Percentiles rank a stretch among this genome's conserved stretches.
Evolutionary conservation across 2,797 vertebrate species (phyloP).

Genomic region (Dromococcyx pavoninus): DNA sequence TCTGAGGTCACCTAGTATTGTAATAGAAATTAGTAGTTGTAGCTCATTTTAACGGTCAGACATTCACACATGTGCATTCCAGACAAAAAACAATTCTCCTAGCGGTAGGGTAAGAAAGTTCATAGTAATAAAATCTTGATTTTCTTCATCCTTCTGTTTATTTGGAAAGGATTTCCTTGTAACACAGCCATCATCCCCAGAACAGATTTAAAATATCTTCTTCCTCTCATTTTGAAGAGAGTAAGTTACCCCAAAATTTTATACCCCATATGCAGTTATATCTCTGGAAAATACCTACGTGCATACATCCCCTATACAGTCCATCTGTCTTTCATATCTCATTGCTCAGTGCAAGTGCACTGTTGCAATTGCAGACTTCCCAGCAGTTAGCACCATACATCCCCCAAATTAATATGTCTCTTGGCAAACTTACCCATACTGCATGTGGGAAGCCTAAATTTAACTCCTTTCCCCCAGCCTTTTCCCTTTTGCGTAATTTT

Average conservation of each 20-base stretch:
- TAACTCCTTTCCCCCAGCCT: neutral
- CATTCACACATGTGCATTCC: neutral
- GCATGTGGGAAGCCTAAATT: conserved; percentile 31
- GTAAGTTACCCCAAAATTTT: neutral
- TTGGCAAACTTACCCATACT: neutral
- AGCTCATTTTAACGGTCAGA: conserved; percentile 13
- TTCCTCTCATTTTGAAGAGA: neutral
- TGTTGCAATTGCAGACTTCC: accelerated
- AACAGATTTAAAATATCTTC: conserved; percentile 13
- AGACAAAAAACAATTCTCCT: neutral
- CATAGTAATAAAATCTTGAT: neutral
- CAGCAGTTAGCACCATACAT: accelerated
- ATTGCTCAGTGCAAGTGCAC: neutral
- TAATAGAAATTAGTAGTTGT: neutral
- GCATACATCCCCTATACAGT: neutral
- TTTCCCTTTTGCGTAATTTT: neutral
- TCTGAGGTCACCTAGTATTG: neutral
- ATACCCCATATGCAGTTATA: neutral
- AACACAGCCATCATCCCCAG: accelerated
- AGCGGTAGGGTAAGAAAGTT: neutral
- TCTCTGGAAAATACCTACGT: neutral
- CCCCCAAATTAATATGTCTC: neutral
- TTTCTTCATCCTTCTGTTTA: conserved; percentile 14
- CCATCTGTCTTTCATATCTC: neutral
- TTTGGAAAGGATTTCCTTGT: conserved; percentile 20